phyloP scores from a whole-genome alignment of 2,797 vertebrate species.

The Choloepus didactylus region DNA sequence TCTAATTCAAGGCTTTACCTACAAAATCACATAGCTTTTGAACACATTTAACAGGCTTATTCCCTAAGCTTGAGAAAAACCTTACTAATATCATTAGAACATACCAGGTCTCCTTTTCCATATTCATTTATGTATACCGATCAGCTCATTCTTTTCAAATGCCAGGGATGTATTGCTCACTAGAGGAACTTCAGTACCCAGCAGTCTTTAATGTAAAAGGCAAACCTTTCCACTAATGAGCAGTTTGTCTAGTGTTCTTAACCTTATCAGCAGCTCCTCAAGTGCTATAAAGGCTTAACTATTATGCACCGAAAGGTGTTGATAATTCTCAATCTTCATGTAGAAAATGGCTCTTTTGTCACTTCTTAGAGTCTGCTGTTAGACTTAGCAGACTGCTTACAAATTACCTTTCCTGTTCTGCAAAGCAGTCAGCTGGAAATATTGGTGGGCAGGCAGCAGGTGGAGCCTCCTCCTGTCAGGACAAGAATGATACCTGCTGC shows the following conservation, averaged over 20 bases:
- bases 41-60: conserved; percentile 60
- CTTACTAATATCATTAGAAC: conserved; percentile 80
- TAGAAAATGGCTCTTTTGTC: conserved; percentile 89
- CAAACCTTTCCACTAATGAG: conserved; percentile 92
- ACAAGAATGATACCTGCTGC: conserved; percentile 89
- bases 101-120: conserved; percentile 84
- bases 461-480: conserved; percentile 88
- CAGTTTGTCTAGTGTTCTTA: conserved; percentile 93
- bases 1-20: conserved; percentile 52
- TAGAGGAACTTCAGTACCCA: conserved; percentile 90
- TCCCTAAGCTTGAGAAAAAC: conserved; percentile 73
- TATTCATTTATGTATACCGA: conserved; percentile 88
- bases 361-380: conserved; percentile 88
- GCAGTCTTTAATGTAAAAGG: conserved; percentile 92
- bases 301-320: conserved; percentile 91
- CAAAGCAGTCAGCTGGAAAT: conserved; percentile 89
- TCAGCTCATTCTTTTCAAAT: conserved; percentile 90
- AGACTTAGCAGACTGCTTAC: conserved; percentile 90
- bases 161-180: conserved; percentile 90
- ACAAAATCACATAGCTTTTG: conserved; percentile 33
- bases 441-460: conserved; percentile 87
- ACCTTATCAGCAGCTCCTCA: conserved; percentile 92
- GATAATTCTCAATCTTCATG: conserved; percentile 92
- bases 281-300: conserved; percentile 91
- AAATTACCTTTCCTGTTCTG: conserved; percentile 88